Percentiles rank a stretch among this genome's conserved stretches.
phyloP scores from a whole-genome alignment of 2,113 vertebrate species.

The Oreocharis arfaki region DNA sequence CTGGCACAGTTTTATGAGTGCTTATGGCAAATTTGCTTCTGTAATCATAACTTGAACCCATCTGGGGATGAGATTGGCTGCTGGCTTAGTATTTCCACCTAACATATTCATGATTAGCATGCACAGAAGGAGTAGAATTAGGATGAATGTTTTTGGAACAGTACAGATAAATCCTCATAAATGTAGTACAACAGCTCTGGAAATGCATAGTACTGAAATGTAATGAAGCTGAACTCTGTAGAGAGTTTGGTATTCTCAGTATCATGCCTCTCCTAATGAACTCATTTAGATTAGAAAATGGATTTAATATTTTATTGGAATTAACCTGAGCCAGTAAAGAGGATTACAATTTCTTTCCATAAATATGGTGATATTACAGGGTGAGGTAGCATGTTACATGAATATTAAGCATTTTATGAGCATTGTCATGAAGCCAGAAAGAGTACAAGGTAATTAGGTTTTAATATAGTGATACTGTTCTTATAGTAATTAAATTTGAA shows the following conservation, averaged over 20 bases:
- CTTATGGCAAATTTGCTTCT: constrained; percentile 79
- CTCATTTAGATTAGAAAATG: constrained; percentile 88
- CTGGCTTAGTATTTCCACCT: constrained; percentile 76
- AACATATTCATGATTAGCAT: constrained; percentile 81
- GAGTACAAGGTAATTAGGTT: constrained; percentile 71
- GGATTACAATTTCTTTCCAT: constrained; percentile 83
- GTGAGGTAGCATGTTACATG: constrained; percentile 76
- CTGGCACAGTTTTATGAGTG: constrained; percentile 64
- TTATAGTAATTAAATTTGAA: constrained; percentile 76
- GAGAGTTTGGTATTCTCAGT: constrained; percentile 81
- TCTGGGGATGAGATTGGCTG: constrained; percentile 77
- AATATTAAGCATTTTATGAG: constrained; percentile 78
- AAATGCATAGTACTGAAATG: constrained; percentile 75
- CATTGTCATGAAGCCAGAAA: constrained; percentile 71
- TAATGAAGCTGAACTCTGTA: constrained; percentile 82
- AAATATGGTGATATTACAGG: constrained; percentile 80
- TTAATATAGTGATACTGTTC: constrained; percentile 72
- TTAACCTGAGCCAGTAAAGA: constrained; percentile 84
- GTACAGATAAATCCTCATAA: constrained; percentile 84
- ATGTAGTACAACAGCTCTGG: constrained; percentile 82
- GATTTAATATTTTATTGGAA: constrained; percentile 88
- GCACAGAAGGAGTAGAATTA: constrained; percentile 80
- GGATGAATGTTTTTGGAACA: constrained; percentile 83
- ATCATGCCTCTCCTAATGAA: constrained; percentile 82
- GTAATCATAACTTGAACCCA: constrained; percentile 80